Evolutionary conservation across 2,888 invertebrate genomes (phyloP).

Genomic region (Thymelicus sylvestris): DNA sequence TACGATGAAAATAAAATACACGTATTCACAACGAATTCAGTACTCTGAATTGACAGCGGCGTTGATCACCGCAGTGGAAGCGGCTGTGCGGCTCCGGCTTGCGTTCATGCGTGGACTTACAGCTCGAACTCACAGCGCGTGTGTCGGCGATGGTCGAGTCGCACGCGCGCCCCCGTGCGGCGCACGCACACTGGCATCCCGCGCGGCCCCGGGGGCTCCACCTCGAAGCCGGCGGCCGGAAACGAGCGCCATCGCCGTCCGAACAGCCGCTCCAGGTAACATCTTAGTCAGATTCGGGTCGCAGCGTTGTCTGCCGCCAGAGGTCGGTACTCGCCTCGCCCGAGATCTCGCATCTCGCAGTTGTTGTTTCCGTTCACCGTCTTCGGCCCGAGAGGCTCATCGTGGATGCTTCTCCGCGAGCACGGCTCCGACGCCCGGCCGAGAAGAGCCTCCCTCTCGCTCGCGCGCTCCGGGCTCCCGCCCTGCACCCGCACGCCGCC

Average conservation of each 20-base stretch:
- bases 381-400: constrained; percentile 83
- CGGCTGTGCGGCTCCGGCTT: constrained; percentile 41
- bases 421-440: constrained; percentile 79
- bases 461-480: constrained; percentile 81
- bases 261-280: constrained; percentile 89
- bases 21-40: constrained; percentile 53
- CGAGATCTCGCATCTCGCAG: constrained; percentile 91
- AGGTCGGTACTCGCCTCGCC: constrained; percentile 79
- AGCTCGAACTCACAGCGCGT: constrained; percentile 82
- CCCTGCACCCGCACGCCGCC: constrained; percentile 85
- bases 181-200: constrained; percentile 52
- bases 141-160: constrained; percentile 77
- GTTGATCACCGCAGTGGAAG: constrained; percentile 45
- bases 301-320: constrained; percentile 81
- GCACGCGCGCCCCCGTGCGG: constrained; percentile 65
- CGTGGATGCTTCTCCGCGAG: constrained; percentile 73
- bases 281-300: constrained; percentile 90
- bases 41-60: constrained; percentile 63
- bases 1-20: constrained; percentile 58
- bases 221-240: constrained; percentile 73
- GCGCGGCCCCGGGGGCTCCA: constrained; percentile 64
- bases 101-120: constrained; percentile 53
- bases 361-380: constrained; percentile 90
- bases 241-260: constrained; percentile 84
- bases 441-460: constrained; percentile 85